phyloP scores from a whole-genome alignment of 2,797 vertebrate genomes.

The Cryptoblepharus egeriae region DNA sequence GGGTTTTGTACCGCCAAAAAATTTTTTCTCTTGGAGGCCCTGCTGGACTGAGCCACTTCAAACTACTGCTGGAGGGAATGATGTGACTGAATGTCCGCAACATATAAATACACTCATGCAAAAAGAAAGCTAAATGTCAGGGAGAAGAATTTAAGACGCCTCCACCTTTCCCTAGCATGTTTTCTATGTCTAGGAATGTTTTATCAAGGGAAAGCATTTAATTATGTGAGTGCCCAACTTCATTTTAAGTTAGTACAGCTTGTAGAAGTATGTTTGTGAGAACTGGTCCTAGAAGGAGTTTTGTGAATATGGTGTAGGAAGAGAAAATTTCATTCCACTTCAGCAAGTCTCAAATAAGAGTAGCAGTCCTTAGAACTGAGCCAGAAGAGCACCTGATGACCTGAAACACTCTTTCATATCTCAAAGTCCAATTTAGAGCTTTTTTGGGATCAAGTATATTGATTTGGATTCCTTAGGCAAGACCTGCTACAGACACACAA shows the following conservation, averaged over 20 bases:
- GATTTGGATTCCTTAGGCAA: background rate
- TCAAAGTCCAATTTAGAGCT: background rate
- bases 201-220: background rate
- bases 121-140: background rate
- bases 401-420: too few species aligned
- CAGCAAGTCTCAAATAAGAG: too few species aligned
- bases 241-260: background rate
- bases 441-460: background rate
- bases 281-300: background rate
- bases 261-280: background rate
- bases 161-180: background rate
- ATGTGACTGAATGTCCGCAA: too few species aligned
- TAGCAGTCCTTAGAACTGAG: background rate
- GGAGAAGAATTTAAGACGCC: background rate
- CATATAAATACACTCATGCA: background rate
- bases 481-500: background rate
- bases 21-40: too few species aligned
- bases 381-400: too few species aligned
- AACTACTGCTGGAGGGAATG: too few species aligned
- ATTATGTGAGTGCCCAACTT: background rate
- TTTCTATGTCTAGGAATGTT: background rate
- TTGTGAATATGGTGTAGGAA: too few species aligned
- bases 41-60: too few species aligned
- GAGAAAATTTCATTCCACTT: too few species aligned
- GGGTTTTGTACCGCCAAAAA: too few species aligned